phyloP scores from a whole-genome alignment of 2,113 vertebrate genomes.

The Aptenodytes patagonicus region DNA sequence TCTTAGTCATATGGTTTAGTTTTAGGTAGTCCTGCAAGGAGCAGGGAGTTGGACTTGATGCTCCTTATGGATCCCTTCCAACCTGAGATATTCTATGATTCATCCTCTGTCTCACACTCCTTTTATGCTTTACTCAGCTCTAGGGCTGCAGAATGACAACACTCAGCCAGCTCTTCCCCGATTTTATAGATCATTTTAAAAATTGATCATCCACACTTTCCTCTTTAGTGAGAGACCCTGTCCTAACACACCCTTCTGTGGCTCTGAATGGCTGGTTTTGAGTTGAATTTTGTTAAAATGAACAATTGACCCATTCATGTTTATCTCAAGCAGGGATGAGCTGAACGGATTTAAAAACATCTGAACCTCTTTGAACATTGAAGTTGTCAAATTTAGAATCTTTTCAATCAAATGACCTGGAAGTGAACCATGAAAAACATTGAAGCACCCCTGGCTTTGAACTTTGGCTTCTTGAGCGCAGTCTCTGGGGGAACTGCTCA shows the following conservation, averaged over 20 bases:
- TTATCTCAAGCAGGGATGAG: background rate
- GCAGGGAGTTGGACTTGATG: too few species aligned
- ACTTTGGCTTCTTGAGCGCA: background rate
- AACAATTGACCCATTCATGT: background rate
- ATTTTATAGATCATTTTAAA: background rate
- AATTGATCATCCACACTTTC: background rate
- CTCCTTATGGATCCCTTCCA: background rate
- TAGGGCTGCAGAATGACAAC: background rate
- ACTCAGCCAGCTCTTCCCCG: background rate
- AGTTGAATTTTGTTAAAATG: background rate
- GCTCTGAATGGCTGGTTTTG: background rate
- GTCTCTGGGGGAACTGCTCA: background rate
- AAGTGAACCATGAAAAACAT: background rate
- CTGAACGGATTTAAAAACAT: background rate
- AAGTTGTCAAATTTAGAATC: background rate
- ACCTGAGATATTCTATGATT: background rate
- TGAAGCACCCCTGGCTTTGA: conserved; percentile 2
- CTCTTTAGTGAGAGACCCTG: background rate
- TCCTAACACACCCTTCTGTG: background rate
- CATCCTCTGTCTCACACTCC: background rate
- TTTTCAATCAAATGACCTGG: background rate
- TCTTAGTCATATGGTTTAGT: too few species aligned
- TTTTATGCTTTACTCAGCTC: background rate
- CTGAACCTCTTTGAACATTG: background rate
- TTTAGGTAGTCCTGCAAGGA: too few species aligned